These are phyloP conservation scores for Arctopsyche grandis DNA, from an alignment of 1,140 invertebrate genomes.

Conservation along the genomic window DNA sequence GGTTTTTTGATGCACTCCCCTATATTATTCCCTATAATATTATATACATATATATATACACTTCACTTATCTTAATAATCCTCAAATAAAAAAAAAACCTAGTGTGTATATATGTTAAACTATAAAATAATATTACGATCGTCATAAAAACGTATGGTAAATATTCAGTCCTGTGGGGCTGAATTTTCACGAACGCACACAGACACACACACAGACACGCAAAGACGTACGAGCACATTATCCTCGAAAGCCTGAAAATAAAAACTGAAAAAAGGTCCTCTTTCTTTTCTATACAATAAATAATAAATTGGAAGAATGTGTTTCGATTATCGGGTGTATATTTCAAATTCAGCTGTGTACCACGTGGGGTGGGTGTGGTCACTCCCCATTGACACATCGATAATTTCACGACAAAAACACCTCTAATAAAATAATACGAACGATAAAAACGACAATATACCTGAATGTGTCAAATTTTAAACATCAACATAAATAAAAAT, in stretches of 20 bases:
- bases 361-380: constrained; percentile 26
- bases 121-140: constrained; percentile 37
- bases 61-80: not conserved
- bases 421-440: no score
- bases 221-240: not conserved
- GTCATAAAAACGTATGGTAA: constrained; percentile 31
- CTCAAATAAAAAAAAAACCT: not conserved
- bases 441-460: no score
- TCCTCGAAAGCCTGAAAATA: not conserved
- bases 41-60: constrained; percentile 7
- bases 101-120: not conserved
- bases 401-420: no score
- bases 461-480: no score
- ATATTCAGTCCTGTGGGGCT: constrained; percentile 8
- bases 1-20: constrained; percentile 20
- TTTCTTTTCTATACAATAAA: not conserved
- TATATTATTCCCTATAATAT: not conserved
- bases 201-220: not conserved
- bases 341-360: not conserved
- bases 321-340: not conserved
- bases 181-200: not conserved
- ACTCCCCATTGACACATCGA: not conserved
- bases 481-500: no score
- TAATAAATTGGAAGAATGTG: not conserved
- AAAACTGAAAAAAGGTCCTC: not conserved